These are phyloP conservation scores for Fratercula arctica DNA, from an alignment of 2,797 vertebrate genomes.

Conservation along the genomic window DNA sequence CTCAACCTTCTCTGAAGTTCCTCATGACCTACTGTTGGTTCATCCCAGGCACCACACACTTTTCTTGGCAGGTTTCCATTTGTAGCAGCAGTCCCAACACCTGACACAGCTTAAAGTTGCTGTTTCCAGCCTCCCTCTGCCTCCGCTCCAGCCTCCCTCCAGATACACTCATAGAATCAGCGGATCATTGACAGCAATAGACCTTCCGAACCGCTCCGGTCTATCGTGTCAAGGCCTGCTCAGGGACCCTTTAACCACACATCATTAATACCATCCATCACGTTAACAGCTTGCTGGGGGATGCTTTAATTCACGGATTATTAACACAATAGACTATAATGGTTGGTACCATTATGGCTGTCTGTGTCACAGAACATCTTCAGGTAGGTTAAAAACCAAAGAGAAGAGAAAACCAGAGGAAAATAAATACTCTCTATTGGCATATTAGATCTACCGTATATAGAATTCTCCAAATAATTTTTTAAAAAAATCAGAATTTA, in stretches of 20 bases:
- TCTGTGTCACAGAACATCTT: neutral
- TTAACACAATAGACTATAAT: neutral
- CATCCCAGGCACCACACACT: neutral
- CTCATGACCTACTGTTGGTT: neutral
- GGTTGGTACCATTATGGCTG: neutral
- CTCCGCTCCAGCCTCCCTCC: neutral
- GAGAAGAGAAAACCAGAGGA: neutral
- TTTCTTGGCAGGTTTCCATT: neutral
- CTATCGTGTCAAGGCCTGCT: neutral
- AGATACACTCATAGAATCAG: neutral
- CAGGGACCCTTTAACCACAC: neutral
- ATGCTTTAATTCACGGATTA: neutral
- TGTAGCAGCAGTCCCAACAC: neutral
- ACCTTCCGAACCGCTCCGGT: neutral
- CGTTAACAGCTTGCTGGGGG: neutral
- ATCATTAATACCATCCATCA: neutral
- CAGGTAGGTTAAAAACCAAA: neutral
- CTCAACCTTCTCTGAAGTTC: neutral
- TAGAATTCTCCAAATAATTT: neutral
- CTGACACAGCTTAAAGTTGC: neutral
- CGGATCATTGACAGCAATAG: neutral
- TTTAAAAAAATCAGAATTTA: neutral
- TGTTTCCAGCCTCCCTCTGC: neutral
- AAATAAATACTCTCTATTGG: neutral
- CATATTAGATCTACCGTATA: neutral